A percentile compares a stretch with the other conserved stretches of the same genome.
Evolutionary conservation across 2,888 invertebrate genomes (phyloP).

Genomic region (Eupithecia inturbata): DNA sequence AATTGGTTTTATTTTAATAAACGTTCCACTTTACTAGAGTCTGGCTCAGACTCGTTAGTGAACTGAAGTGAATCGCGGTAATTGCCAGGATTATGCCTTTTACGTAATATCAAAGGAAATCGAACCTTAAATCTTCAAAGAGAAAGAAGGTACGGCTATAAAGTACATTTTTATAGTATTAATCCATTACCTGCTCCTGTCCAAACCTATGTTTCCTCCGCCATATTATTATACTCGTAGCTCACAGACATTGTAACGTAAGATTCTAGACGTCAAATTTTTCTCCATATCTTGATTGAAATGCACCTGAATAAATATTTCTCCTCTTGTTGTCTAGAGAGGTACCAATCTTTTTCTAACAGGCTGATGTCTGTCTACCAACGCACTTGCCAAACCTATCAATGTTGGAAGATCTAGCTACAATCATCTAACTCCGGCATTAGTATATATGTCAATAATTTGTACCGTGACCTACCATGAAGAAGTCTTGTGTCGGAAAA

Average conservation of each 20-base stretch:
- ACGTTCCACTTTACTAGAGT: conserved; percentile 49
- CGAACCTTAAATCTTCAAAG: neutral
- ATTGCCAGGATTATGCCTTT: conserved; percentile 59
- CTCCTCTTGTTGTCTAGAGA: neutral
- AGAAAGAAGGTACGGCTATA: neutral
- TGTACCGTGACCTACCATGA: neutral
- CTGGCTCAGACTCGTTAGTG: conserved; percentile 63
- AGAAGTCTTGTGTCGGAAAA: neutral
- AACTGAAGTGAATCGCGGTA: conserved; percentile 65
- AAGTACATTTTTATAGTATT: neutral
- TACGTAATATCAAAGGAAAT: conserved; percentile 33
- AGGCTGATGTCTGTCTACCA: neutral
- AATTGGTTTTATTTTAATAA: conserved; percentile 67
- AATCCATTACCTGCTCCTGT: conserved; percentile 1
- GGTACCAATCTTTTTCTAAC: neutral
- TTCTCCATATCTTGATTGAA: neutral
- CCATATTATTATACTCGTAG: too few species aligned
- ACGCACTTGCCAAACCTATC: neutral
- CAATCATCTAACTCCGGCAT: neutral
- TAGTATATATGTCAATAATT: neutral
- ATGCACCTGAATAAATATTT: neutral
- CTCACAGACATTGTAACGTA: conserved; percentile 5
- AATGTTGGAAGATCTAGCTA: neutral
- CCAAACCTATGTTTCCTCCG: neutral
- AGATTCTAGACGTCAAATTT: neutral